Evolutionary conservation across 2,888 invertebrate genomes (phyloP), one percentile per base, ranked within the genome.

Genomic region (Sarcophaga carnaria): DNA sequence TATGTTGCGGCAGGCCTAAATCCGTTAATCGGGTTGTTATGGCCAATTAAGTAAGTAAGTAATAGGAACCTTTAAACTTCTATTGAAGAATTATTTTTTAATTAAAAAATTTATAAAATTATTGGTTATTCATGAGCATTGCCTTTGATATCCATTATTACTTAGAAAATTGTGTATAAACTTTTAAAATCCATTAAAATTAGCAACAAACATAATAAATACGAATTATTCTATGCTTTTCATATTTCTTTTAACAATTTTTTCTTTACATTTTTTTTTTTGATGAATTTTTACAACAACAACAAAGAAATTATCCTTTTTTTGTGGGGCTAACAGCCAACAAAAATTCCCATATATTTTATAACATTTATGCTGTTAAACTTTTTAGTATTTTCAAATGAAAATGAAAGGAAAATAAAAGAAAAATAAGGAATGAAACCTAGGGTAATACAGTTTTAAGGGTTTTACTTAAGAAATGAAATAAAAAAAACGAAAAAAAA

Each of bases 111-210:
- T 10, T 37, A 37, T 37, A 10, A 10, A 37, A 8, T 37, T 37
- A 37, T 8, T 8, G 8, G 8, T 37, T 8, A 37, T 37, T 37
- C 10, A 37, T 37, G 8, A 8, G 17, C 54, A 54, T 54, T 54
- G 5, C 4, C 54, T 54, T 14, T 14, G 14, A 4, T 17, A 54
- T 2, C 37, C 37, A 37, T 37, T 37, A 37, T 37, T 37, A 37
- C 37, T 37, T 8, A 37, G 37, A 37, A 54, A 14, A 17, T 14
- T 4, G 14, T 75, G 10, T 59, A 54, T 49, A n/a, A 54, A 70
- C 37, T 69, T 70, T 76, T 10, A 45, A 70, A 81, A 81, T 11
- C 70, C 60, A 67, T 78, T 83, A 67, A 72, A 74, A 72, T 78
- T 66, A 67, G 17, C 17, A 78, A 72, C 62, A 72, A 62, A 47